phyloP scores from a whole-genome alignment of 2,113 vertebrate species.

The Dissostichus mawsoni region DNA sequence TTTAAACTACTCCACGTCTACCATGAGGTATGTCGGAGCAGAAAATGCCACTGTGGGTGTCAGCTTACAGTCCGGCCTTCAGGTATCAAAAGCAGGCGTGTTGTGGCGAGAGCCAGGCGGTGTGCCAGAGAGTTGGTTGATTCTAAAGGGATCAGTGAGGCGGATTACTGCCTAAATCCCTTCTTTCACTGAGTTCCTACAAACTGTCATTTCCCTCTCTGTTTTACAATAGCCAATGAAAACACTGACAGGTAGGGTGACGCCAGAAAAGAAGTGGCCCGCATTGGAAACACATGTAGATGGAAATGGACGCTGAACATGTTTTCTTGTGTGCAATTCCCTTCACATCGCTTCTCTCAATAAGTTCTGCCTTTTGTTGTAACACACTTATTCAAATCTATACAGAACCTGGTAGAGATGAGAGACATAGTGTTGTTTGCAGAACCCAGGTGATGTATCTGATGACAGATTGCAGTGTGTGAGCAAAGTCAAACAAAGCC shows the following conservation, averaged over 20 bases:
- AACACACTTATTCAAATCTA: background rate
- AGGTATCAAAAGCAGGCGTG: conserved; percentile 76
- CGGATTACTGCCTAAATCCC: conserved; percentile 73
- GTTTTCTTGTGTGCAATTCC: background rate
- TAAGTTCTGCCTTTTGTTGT: background rate
- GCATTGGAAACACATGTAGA: background rate
- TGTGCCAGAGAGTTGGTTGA: conserved; percentile 69
- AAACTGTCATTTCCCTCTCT: conserved; percentile 68
- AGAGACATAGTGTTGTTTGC: background rate
- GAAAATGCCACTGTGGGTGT: conserved; percentile 69
- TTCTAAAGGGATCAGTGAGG: conserved; percentile 75
- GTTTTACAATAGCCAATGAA: conserved; percentile 57
- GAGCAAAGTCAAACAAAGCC: background rate
- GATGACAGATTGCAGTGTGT: conserved; percentile 4
- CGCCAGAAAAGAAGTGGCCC: conserved; percentile 8
- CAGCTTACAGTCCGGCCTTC: conserved; percentile 62
- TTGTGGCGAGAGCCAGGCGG: conserved; percentile 58
- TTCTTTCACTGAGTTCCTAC: conserved; percentile 68
- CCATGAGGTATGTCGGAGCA: conserved; percentile 41
- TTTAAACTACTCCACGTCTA: conserved; percentile 11
- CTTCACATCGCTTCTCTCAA: background rate
- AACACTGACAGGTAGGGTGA: conserved; percentile 63
- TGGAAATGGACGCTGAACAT: background rate
- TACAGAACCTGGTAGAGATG: background rate
- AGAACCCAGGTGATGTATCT: no score